Base-by-base conservation (phyloP, 1,140 invertebrate genomes). In the Caenorhabditis briggsae region DNA sequence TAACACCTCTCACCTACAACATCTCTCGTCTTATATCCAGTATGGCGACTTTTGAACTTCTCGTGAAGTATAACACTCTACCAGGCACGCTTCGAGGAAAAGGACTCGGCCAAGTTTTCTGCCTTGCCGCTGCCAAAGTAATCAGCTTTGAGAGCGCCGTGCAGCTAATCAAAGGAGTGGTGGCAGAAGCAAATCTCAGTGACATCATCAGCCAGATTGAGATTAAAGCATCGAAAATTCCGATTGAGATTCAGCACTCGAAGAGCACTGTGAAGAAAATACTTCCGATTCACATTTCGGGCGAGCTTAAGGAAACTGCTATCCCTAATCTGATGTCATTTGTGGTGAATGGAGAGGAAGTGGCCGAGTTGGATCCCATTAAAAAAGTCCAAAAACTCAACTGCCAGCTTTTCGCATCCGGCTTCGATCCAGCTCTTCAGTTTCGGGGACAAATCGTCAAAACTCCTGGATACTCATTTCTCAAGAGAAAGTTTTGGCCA, bases 401-500 rank as follows among this genome's bases (percentile, higher is more conserved):
- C 41, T 64, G 84, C 64, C 64, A 74, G 12, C 53, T 85, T 33
- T 85, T 85, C 23, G 84, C 43, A n/a, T 25, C n/a, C 25, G 84
- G 65, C 0, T 85, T 74, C 25, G 84, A 85, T 33, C 61, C 50
- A 55, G 20, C 7, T 7, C 20, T 65, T 11, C 46, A 74, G 8
- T 58, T 43, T 16, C 25, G 50, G 2, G 84, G 84, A 2, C 9
- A 53, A 53, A 55, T 85, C 12, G 65, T 85, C 18, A 82, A 87
- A 41, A 74, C 70, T 41, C 86, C 86, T 0, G 65, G 41, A 25
- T 87, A 87, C 41, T 82, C 86, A n/a, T 87, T 87, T 55, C 50
- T 64, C 11, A 87, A 87, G 41, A 82, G 46, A 56, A n/a, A 48
- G 12, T 87, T 87, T 65, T 87, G 86, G 86, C 83, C 86, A 41